These are phyloP conservation scores for Tokudaia muenninki DNA, from an alignment of 2,797 vertebrate species.

Conservation along the genomic window DNA sequence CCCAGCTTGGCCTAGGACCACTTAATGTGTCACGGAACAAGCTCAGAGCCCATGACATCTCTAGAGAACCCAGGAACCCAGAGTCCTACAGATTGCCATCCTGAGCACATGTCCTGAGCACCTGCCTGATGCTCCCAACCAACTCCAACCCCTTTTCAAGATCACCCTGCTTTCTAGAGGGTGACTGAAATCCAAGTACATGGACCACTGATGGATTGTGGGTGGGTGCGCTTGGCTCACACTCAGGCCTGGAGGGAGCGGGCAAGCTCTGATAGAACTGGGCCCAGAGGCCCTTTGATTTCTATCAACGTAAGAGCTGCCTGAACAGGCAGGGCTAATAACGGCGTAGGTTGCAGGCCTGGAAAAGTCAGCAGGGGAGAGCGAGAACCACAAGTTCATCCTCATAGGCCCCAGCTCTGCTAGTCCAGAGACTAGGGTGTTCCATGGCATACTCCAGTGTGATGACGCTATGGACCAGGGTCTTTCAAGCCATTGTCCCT, in stretches of 20 bases:
- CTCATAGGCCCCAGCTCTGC: neutral
- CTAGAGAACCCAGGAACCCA: neutral
- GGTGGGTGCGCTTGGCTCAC: conserved; percentile 36
- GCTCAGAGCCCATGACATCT: neutral
- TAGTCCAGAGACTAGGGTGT: neutral
- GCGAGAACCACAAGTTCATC: neutral
- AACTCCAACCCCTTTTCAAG: accelerated
- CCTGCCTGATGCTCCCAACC: neutral
- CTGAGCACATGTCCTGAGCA: neutral
- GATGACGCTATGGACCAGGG: neutral
- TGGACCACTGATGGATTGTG: neutral
- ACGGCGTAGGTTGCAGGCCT: neutral
- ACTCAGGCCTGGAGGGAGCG: conserved; percentile 48
- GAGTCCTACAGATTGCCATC: neutral
- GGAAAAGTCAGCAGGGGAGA: neutral
- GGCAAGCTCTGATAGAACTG: conserved; percentile 56
- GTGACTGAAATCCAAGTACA: neutral
- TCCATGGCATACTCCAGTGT: neutral
- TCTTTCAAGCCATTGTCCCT: neutral
- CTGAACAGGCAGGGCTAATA: conserved; percentile 69
- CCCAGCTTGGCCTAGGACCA: neutral
- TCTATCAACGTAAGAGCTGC: conserved; percentile 56
- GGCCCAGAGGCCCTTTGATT: conserved; percentile 69
- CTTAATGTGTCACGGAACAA: neutral
- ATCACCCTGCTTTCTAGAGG: neutral